These are phyloP conservation scores for Oreochromis spilurus DNA, from an alignment of 2,113 vertebrate species.

Conservation along the genomic window DNA sequence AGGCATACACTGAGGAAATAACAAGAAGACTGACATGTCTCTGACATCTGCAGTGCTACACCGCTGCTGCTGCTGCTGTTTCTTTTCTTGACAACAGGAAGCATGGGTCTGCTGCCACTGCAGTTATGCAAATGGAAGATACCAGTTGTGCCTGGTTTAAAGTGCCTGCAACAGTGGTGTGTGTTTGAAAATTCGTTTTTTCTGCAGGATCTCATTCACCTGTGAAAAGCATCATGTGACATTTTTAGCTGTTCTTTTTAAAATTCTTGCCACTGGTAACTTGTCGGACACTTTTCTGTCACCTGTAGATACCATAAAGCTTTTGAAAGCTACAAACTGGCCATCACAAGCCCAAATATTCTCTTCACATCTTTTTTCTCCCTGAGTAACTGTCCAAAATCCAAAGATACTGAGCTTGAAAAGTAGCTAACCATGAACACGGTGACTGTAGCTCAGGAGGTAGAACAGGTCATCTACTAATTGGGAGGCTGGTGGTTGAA, in stretches of 20 bases:
- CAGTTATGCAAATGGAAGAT: background rate
- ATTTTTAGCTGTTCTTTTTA: background rate
- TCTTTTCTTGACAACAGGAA: background rate
- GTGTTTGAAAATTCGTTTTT: background rate
- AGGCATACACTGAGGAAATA: background rate
- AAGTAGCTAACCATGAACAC: background rate
- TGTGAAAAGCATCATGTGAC: background rate
- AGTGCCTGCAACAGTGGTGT: background rate
- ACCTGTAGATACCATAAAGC: background rate
- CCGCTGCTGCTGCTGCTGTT: background rate
- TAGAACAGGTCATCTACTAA: background rate
- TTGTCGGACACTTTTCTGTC: background rate
- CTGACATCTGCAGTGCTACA: background rate
- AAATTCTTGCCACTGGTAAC: background rate
- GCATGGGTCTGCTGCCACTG: background rate
- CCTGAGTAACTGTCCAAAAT: background rate
- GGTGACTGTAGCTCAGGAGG: background rate
- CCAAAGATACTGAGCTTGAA: background rate
- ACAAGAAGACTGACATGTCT: background rate
- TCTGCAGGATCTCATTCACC: background rate
- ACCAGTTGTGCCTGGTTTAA: background rate
- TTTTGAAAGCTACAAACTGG: background rate
- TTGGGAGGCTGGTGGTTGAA: background rate
- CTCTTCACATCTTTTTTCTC: background rate
- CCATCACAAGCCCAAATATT: background rate